A percentile compares a stretch with the other conserved stretches of the same genome.
phyloP scores from a whole-genome alignment of 2,888 invertebrate species.

The Aleiodes alternator region DNA sequence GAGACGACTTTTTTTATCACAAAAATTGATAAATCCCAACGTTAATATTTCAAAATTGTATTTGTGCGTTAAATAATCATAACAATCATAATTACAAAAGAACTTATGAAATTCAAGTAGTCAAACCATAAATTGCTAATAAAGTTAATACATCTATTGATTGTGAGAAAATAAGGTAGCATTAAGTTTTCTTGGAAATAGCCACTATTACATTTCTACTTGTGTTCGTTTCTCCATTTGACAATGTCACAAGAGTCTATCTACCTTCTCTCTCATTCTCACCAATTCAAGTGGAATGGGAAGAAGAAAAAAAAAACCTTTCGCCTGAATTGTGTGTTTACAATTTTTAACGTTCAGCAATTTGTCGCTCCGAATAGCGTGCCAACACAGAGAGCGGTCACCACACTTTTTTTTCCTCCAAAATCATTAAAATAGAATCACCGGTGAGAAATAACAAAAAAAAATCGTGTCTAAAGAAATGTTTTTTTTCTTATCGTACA shows the following conservation, averaged over 20 bases:
- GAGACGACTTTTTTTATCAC: not conserved
- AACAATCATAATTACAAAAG: conserved; percentile 6
- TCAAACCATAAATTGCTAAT: conserved; percentile 9
- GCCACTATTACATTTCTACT: not conserved
- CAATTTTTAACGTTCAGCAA: conserved; percentile 12
- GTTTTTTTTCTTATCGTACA: too few relatives aligned
- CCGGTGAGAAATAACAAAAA: not conserved
- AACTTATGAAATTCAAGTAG: not conserved
- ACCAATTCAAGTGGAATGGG: not conserved
- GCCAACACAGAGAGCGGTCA: conserved; percentile 31
- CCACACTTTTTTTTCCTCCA: conserved; percentile 24
- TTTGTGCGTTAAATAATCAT: not conserved
- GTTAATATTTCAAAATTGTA: not conserved
- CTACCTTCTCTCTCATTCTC: conserved; percentile 1
- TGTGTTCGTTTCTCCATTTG: not conserved
- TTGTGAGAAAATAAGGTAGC: conserved; percentile 2
- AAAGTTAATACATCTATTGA: conserved; percentile 30
- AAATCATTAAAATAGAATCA: conserved; percentile 4
- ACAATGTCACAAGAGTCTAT: conserved; percentile 1
- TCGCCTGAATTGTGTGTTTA: conserved; percentile 32
- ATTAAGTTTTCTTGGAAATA: conserved; percentile 19
- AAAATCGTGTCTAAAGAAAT: not conserved
- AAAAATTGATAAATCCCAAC: conserved; percentile 15
- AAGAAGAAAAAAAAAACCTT: not conserved
- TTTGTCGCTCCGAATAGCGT: conserved; percentile 42